Percentiles rank a stretch among this genome's conserved stretches.
These are phyloP conservation scores for Sporophila hypoxantha DNA, from an alignment of 2,113 vertebrate genomes.

Conservation along the genomic window DNA sequence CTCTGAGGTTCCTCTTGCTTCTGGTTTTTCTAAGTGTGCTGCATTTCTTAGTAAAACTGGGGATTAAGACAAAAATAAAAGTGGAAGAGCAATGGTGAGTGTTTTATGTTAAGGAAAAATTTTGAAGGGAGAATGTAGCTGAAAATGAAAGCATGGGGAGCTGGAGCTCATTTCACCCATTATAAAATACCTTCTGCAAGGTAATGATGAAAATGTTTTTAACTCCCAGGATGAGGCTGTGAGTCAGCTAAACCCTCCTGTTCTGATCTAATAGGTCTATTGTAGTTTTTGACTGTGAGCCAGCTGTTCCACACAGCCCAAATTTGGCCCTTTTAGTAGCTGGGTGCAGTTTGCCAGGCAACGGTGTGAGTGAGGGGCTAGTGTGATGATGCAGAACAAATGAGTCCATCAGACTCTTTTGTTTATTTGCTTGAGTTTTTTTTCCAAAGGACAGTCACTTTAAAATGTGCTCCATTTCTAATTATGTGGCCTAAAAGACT, in stretches of 20 bases:
- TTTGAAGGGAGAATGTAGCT: neutral
- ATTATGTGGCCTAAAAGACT: conserved; percentile 29
- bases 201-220: neutral
- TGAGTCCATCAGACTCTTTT: neutral
- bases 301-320: neutral
- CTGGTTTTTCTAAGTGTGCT: neutral
- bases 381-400: neutral
- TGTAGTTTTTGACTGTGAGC: neutral
- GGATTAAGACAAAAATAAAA: neutral
- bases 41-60: neutral
- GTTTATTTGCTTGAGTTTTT: neutral
- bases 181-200: neutral
- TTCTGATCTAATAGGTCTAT: neutral
- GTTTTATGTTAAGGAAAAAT: neutral
- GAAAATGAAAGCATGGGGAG: neutral
- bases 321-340: neutral
- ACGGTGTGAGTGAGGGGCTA: neutral
- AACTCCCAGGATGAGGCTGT: neutral
- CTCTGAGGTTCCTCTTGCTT: neutral
- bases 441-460: neutral
- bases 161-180: neutral
- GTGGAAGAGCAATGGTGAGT: neutral
- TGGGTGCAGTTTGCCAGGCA: neutral
- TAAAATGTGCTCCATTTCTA: conserved; percentile 14
- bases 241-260: neutral